Percentiles rank a stretch among this genome's conserved stretches.
Conservation (phyloP, 1,140 invertebrate species). For the Apolygus lucorum region DNA sequence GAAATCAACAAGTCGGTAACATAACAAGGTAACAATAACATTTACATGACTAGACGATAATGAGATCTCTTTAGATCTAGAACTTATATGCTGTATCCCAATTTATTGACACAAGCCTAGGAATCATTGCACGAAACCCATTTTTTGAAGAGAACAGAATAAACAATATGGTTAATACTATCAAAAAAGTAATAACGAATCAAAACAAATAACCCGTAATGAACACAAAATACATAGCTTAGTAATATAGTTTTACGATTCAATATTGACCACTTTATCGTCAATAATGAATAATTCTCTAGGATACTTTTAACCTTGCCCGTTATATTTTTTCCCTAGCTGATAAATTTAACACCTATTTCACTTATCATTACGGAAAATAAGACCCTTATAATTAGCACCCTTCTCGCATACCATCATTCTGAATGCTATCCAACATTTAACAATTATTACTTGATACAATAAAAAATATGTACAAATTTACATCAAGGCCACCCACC, state of each 20-base stretch:
- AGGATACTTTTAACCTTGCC: conserved; percentile 39
- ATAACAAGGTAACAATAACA: conserved; percentile 14
- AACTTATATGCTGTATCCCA: background rate
- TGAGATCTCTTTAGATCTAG: background rate
- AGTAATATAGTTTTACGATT: background rate
- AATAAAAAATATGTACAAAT: conserved; percentile 17
- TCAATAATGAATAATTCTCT: conserved; percentile 31
- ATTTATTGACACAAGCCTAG: background rate
- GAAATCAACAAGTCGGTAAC: conserved; percentile 3
- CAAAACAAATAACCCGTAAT: no score
- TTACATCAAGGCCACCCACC: conserved; percentile 8
- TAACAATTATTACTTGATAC: conserved; percentile 9
- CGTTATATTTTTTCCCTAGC: conserved; percentile 25
- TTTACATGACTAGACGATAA: background rate
- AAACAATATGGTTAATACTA: no score
- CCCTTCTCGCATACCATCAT: conserved; percentile 33
- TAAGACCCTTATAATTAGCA: conserved; percentile 33
- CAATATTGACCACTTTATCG: background rate
- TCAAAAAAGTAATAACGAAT: no score
- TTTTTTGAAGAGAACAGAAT: no score
- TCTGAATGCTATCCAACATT: conserved; percentile 7
- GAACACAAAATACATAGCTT: conserved; percentile 1
- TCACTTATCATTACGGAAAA: conserved; percentile 36
- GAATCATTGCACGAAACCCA: conserved; percentile 6
- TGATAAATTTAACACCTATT: conserved; percentile 30